Evolutionary conservation across 2,113 vertebrate species (phyloP).

Genomic region (Stictonetta naevosa): DNA sequence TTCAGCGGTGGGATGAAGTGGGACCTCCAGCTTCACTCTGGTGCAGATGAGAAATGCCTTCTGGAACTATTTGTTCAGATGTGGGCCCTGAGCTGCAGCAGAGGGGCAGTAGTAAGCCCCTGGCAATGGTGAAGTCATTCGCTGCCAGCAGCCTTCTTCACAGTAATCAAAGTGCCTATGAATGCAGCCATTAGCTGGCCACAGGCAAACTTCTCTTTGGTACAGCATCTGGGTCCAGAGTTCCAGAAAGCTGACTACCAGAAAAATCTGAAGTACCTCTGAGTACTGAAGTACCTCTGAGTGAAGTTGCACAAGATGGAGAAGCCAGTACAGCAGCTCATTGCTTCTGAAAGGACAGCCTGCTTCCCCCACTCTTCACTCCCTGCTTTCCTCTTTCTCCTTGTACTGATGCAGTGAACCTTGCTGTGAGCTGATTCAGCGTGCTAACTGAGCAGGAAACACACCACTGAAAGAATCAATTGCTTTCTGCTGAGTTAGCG

Average conservation of each 20-base stretch:
- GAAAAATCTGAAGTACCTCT: not conserved
- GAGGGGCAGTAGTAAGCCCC: not conserved
- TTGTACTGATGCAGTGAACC: not conserved
- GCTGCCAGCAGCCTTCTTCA: not conserved
- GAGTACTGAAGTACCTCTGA: not conserved
- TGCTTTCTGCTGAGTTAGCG: not conserved
- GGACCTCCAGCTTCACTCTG: not conserved
- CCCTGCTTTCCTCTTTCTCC: rapidly evolving
- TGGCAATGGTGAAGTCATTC: not conserved
- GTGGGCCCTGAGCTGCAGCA: not conserved
- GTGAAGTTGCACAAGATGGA: not conserved
- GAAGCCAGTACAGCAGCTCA: not conserved
- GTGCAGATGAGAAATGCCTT: not conserved
- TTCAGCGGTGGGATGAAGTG: not conserved
- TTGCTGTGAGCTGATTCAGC: not conserved
- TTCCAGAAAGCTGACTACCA: not conserved
- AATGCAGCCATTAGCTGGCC: not conserved
- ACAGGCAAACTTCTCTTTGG: not conserved
- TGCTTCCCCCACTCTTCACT: not conserved
- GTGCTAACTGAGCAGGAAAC: slow-evolving; percentile 18
- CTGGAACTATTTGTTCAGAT: not conserved
- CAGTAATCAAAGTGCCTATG: rapidly evolving
- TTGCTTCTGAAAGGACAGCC: not conserved
- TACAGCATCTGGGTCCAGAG: rapidly evolving
- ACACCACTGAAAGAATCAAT: not conserved